Percentiles rank a stretch among this genome's conserved stretches.
phyloP scores from a whole-genome alignment of 2,797 vertebrate species.

The Sciaenops ocellatus region DNA sequence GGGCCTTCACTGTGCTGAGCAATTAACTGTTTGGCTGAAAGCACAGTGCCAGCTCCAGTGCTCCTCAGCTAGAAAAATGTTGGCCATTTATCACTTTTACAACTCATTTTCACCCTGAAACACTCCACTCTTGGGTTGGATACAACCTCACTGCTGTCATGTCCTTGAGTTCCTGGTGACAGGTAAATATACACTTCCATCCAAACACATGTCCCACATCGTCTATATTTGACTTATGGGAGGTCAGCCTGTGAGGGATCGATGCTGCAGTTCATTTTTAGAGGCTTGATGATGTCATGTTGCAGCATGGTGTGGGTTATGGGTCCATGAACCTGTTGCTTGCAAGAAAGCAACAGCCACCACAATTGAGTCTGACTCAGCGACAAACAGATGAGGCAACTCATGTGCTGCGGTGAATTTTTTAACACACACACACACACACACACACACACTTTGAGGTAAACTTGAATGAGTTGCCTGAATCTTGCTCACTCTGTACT shows the following conservation, averaged over 20 bases:
- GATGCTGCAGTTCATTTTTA: constrained; percentile 77
- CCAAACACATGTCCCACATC: constrained; percentile 74
- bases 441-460: constrained; percentile 15
- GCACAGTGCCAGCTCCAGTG: constrained; percentile 65
- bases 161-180: constrained; percentile 77
- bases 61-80: constrained; percentile 68
- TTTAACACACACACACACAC: not conserved
- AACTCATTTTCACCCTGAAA: constrained; percentile 80
- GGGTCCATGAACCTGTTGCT: constrained; percentile 70
- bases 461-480: constrained; percentile 24
- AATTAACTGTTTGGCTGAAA: constrained; percentile 85
- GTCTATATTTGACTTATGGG: constrained; percentile 75
- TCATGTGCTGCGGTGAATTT: not conserved
- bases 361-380: not conserved
- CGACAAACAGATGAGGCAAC: constrained; percentile 10
- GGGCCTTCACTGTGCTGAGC: constrained; percentile 80
- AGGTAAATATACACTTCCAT: constrained; percentile 83
- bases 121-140: constrained; percentile 59
- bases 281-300: constrained; percentile 77
- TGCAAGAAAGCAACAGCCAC: constrained; percentile 30
- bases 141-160: constrained; percentile 55
- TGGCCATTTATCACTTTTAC: constrained; percentile 79
- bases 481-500: constrained; percentile 22
- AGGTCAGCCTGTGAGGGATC: constrained; percentile 72
- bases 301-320: constrained; percentile 60